Evolutionary conservation across 2,113 vertebrate species (phyloP), one percentile per base, ranked within the genome.

Genomic region (Pavo muticus): DNA sequence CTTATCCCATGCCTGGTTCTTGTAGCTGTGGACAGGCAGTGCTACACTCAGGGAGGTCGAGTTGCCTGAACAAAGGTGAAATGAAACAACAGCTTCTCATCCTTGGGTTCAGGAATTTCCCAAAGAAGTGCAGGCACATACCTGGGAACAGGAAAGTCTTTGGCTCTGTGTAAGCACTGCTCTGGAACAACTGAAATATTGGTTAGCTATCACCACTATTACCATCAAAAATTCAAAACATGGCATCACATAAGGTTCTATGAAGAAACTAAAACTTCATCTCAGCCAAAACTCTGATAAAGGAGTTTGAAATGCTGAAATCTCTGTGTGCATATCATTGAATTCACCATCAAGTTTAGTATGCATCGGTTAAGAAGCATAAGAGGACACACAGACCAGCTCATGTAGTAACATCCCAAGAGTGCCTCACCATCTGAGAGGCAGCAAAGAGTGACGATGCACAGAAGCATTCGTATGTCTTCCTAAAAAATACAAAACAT

Each of bases 11-110:
- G 24, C 37, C 78, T 32, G 75, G 48, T 82, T 59, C 50, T 20
- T 25, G 7, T 60, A 85, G 37, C 74, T 90, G 25, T 70, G 39
- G 59, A 42, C 25, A 78, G 21, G 57, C 71, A 85, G 9, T 54
- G 61, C 61, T 54, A 61, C 12, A 12, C 25, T 69, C 57, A 57
- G 27, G 45, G 40, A 63, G 52, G 54, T 79, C 45, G 71, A 71
- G 29, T 64, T 60, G 20, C 25, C 24, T 76, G 73, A 82, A 57
- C 19, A 39, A 77, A 87, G n/a, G 56, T 67, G 70, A 91, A 86
- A 88, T 84, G 88, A 87, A 88, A 74, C 45, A 45, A 56, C 50
- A 71, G 3, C 35, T 90, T 74, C 35, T 85, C 59, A 64, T 89
- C 37, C 23, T 82, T 72, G 24, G 29, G 40, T 23, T 69, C 27